Evolutionary conservation across 2,797 vertebrate species (phyloP), one percentile per base, ranked within the genome.

Genomic region (Graptemys geographica): DNA sequence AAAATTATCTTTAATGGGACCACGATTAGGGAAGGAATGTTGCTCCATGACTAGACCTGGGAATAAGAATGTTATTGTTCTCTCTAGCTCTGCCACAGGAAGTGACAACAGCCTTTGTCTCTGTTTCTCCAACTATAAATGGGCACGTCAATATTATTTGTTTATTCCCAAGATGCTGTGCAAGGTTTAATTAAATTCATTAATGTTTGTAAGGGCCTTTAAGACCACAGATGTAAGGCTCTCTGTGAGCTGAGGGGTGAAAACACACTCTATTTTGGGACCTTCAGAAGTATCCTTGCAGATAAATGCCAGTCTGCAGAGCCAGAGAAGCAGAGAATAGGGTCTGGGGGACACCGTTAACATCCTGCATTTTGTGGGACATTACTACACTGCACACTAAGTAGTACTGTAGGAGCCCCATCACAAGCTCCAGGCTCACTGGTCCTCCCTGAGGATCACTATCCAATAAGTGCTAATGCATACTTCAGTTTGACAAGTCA

Each of bases 361-460:
- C 21, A 86, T 1, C 11, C 69, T 69, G 28, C 55, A 84, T 37
- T 21, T 15, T 33, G 57, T 0, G 88, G 31, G 52, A 90, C 57
- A 90, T 6, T 4, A 16, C 57, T 49, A 31, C 51, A 28, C 3
- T 0, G 0, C 33, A 18, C 25, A 44, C 12, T 52, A 57, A 0
- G 0, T 28, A 41, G 3, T 0, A 1, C 0, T 23, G 37, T 72
- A 72, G 1, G 25, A 27, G n/a, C 49, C 33, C 53, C 59, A 74
- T 16, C 4, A 16, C 31, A 13, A 12, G 51, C 51, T 37, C 18
- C 33, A 19, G 62, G 69, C 18, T 41, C 21, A 11, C 37, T 41
- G 69, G 37, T 23, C 11, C 19, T 41, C 69, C 37, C n/a, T 23
- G 65, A 69, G 18, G 23, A 69, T 21, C 65, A 69, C 10, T 37